These are phyloP conservation scores for Masticophis lateralis DNA, from an alignment of 2,797 vertebrate genomes.

Conservation along the genomic window DNA sequence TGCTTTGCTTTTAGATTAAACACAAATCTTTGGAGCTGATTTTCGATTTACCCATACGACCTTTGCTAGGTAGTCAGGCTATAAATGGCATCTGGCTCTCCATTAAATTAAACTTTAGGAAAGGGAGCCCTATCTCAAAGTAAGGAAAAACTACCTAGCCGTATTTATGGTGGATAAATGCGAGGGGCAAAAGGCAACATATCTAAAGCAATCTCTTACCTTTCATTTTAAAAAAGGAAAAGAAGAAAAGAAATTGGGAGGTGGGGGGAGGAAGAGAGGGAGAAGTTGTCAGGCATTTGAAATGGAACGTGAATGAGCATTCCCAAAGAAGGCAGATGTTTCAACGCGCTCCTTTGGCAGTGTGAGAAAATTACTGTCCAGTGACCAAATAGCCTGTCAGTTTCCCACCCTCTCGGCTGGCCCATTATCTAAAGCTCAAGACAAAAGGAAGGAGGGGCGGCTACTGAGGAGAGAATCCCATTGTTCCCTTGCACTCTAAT, in stretches of 20 bases:
- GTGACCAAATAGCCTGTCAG: slow-evolving; percentile 68
- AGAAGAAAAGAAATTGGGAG: not conserved
- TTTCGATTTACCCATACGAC: not conserved
- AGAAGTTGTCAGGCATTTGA: slow-evolving; percentile 47
- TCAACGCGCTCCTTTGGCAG: slow-evolving; percentile 65
- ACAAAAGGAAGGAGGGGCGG: slow-evolving; percentile 82
- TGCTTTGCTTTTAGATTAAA: slow-evolving; percentile 2
- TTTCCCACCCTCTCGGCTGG: slow-evolving; percentile 79
- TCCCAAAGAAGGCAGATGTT: slow-evolving; percentile 68
- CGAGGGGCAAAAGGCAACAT: not conserved
- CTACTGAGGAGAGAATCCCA: slow-evolving; percentile 81
- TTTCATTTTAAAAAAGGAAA: slow-evolving; percentile 5
- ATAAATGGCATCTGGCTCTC: not conserved
- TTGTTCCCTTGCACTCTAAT: slow-evolving; percentile 88
- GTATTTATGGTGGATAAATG: fast-evolving
- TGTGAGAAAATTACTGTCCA: slow-evolving; percentile 74
- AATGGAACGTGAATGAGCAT: slow-evolving; percentile 53
- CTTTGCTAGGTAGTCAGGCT: not conserved
- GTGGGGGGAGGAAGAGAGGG: not conserved
- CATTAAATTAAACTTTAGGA: not conserved
- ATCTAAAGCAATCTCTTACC: not conserved
- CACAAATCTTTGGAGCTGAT: not conserved
- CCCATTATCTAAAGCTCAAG: slow-evolving; percentile 84
- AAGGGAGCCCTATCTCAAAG: not conserved
- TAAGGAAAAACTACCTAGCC: not conserved